Conservation (phyloP, 2,113 vertebrate genomes). For the Struthio camelus region DNA sequence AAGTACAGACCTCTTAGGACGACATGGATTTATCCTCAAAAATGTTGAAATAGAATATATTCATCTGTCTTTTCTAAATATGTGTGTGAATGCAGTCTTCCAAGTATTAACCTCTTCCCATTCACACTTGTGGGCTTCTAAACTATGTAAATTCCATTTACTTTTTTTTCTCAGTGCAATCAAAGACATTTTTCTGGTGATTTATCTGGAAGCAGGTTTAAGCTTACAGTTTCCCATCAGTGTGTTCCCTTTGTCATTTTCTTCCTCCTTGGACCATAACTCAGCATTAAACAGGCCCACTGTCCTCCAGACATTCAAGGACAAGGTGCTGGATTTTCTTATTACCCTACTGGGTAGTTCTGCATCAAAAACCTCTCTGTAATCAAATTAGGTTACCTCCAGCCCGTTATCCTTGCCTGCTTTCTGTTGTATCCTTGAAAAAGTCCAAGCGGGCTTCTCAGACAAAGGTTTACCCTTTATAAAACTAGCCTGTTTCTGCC, state of each 20-base stretch:
- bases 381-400: conserved; percentile 12
- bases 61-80: neutral
- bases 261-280: neutral
- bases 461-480: neutral
- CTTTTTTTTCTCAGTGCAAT: neutral
- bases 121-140: neutral
- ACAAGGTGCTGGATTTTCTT: neutral
- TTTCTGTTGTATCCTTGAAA: neutral
- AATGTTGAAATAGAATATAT: neutral
- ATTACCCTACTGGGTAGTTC: neutral
- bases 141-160: neutral
- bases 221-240: neutral
- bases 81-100: fast-evolving
- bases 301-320: neutral
- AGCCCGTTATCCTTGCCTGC: neutral
- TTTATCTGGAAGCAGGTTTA: neutral
- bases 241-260: neutral
- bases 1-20: neutral
- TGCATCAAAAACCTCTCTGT: neutral
- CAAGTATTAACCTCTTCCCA: neutral
- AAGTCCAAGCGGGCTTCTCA: conserved; percentile 8
- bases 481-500: conserved; percentile 1
- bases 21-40: neutral
- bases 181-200: neutral
- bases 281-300: neutral